Evolutionary conservation across 2,113 vertebrate genomes (phyloP).

Genomic region (Eptesicus fuscus): DNA sequence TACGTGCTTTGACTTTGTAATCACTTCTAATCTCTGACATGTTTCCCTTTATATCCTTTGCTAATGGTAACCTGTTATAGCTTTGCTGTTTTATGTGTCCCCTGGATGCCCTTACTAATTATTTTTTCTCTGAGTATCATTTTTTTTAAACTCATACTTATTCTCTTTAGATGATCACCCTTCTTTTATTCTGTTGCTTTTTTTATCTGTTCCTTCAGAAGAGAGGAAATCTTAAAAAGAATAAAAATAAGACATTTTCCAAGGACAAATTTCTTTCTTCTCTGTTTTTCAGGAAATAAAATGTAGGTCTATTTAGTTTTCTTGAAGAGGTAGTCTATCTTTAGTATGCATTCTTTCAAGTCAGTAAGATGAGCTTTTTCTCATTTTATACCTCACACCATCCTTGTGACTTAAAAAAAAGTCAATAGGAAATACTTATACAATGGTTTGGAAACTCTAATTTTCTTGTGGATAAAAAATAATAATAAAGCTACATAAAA

Average conservation of each 20-base stretch:
- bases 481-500: neutral
- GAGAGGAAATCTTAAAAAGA: slow-evolving; percentile 22
- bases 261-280: neutral
- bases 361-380: neutral
- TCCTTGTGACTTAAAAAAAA: neutral
- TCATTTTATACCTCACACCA: neutral
- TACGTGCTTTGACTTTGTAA: neutral
- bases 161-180: neutral
- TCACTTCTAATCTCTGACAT: neutral
- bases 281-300: slow-evolving; percentile 19
- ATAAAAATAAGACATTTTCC: slow-evolving; percentile 28
- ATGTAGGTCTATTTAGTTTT: neutral
- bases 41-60: neutral
- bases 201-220: neutral
- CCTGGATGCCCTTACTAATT: slow-evolving; percentile 44
- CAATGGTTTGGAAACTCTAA: neutral
- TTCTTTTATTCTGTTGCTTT: neutral
- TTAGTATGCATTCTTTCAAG: neutral
- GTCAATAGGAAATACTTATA: neutral
- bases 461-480: neutral
- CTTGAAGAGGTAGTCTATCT: neutral
- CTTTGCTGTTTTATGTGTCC: slow-evolving; percentile 7
- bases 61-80: neutral
- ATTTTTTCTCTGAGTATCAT: slow-evolving; percentile 33
- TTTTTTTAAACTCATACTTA: slow-evolving; percentile 29